Conservation (phyloP, 2,113 vertebrate genomes). For the Spea multiplicata region DNA sequence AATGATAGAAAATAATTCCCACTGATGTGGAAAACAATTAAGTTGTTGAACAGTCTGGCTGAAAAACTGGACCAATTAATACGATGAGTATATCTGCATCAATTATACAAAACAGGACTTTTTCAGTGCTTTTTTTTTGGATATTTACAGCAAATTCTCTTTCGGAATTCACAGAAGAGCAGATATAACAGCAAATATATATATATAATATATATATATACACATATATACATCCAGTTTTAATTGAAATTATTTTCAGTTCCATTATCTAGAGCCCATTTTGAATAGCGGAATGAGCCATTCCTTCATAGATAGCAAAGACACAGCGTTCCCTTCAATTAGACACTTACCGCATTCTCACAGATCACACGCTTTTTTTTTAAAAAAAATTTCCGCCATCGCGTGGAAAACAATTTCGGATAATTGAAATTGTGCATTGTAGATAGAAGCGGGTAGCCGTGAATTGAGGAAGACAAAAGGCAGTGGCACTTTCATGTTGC, state of each 20-base stretch:
- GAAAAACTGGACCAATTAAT: too few relatives aligned
- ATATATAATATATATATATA: too few relatives aligned
- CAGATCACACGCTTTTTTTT: conserved; percentile 36
- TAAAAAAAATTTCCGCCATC: not conserved
- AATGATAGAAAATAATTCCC: too few relatives aligned
- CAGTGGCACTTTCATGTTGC: conserved; percentile 31
- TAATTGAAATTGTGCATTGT: conserved; percentile 42
- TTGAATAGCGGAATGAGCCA: conserved; percentile 24
- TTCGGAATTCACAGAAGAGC: conserved; percentile 13
- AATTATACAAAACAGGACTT: too few relatives aligned
- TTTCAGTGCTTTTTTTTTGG: too few relatives aligned
- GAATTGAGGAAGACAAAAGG: conserved; percentile 36
- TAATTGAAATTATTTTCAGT: conserved; percentile 44
- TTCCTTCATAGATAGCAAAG: conserved; percentile 29
- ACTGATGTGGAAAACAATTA: too few relatives aligned
- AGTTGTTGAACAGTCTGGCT: too few relatives aligned
- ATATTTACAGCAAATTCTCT: not conserved
- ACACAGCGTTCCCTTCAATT: conserved; percentile 39
- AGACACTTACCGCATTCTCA: conserved; percentile 38
- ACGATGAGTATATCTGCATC: too few relatives aligned
- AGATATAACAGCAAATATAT: conserved; percentile 1
- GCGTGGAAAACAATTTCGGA: conserved; percentile 37
- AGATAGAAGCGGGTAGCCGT: conserved; percentile 34
- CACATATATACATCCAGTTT: not conserved
- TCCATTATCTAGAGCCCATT: conserved; percentile 27